Conservation (phyloP, 2,888 invertebrate genomes). For the Lepidocyrtoides sp. region DNA sequence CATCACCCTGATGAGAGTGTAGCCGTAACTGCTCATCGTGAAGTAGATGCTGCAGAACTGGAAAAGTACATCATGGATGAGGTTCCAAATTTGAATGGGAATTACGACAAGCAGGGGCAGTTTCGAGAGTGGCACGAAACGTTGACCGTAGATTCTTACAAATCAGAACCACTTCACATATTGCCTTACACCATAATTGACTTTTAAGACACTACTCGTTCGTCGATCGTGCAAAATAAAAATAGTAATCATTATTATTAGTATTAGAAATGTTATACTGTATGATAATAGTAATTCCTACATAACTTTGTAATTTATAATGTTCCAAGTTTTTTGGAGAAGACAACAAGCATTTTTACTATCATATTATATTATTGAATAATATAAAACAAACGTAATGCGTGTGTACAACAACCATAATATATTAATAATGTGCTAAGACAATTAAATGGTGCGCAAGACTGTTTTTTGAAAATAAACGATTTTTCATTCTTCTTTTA, state of each 20-base stretch:
- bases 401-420: conserved; percentile 44
- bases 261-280: conserved; percentile 17
- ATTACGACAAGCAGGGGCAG: conserved; percentile 87
- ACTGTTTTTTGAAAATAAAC: conserved; percentile 57
- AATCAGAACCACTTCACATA: conserved; percentile 94
- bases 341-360: conserved; percentile 35
- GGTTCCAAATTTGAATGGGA: conserved; percentile 88
- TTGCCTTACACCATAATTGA: conserved; percentile 99
- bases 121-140: conserved; percentile 98
- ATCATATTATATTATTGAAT: conserved; percentile 29
- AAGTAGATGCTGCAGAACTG: conserved; percentile 88
- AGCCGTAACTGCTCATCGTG: conserved; percentile 67
- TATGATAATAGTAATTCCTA: not conserved
- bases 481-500: conserved; percentile 41
- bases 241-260: conserved; percentile 28
- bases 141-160: conserved; percentile 91
- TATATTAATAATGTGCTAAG: conserved; percentile 67
- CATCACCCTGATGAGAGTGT: conserved; percentile 19
- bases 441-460: conserved; percentile 79
- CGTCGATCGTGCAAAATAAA: conserved; percentile 6
- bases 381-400: conserved; percentile 20
- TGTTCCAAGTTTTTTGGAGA: not conserved
- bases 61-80: conserved; percentile 86
- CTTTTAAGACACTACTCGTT: conserved; percentile 87
- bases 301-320: conserved; percentile 16